Percentiles rank a stretch among this genome's conserved stretches.
Evolutionary conservation across 2,797 vertebrate genomes (phyloP).

Genomic region (Morus bassanus): DNA sequence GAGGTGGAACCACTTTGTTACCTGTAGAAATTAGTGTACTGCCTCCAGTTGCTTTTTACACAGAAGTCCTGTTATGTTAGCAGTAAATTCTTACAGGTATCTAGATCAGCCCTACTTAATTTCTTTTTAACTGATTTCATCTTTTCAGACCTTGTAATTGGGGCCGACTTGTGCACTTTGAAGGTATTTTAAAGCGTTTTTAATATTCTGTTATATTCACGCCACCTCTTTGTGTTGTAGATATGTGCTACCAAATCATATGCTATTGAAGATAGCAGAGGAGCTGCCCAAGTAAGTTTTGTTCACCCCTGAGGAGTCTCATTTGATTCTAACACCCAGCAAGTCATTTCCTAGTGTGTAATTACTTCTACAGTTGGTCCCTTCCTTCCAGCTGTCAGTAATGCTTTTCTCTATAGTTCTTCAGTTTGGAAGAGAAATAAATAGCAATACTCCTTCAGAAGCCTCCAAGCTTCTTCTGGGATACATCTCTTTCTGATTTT

Average conservation of each 20-base stretch:
- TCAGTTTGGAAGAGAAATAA: background rate
- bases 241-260: slow-evolving; percentile 92
- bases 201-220: background rate
- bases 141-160: background rate
- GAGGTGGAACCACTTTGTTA: background rate
- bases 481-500: background rate
- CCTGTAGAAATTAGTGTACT: background rate
- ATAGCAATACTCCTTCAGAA: background rate
- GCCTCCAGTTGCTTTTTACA: background rate
- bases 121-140: background rate
- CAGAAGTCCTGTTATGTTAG: background rate
- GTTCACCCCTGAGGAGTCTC: background rate
- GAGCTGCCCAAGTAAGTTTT: slow-evolving; percentile 91
- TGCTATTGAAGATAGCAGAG: slow-evolving; percentile 93
- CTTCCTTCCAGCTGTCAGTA: background rate
- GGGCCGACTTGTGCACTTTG: background rate
- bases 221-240: slow-evolving; percentile 68
- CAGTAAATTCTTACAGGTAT: background rate
- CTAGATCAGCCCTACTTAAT: background rate
- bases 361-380: background rate
- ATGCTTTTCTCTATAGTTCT: background rate
- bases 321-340: background rate
- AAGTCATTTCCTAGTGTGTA: background rate
- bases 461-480: background rate
- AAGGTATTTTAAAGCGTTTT: background rate